Conservation (phyloP, 2,888 invertebrate genomes). For the Baronia brevicornis region DNA sequence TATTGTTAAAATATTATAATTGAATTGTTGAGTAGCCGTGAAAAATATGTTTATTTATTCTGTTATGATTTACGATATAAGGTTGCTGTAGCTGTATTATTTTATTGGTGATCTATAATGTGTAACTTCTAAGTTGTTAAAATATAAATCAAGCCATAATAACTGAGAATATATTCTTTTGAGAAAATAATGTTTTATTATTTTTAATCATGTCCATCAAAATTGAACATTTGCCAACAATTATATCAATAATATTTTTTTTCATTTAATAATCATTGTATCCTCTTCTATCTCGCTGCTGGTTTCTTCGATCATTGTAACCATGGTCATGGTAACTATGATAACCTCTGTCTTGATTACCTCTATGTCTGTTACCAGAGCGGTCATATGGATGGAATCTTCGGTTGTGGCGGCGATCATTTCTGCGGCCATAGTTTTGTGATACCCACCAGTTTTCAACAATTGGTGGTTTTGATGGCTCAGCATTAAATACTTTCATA, state of each 20-base stretch:
- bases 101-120: conserved; percentile 71
- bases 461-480: conserved; percentile 72
- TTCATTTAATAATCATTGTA: not conserved
- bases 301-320: conserved; percentile 24
- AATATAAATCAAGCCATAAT: conserved; percentile 76
- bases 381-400: conserved; percentile 34
- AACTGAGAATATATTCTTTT: conserved; percentile 75
- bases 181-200: conserved; percentile 47
- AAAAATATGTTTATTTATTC: conserved; percentile 69
- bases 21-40: conserved; percentile 71
- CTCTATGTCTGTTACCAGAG: conserved; percentile 25
- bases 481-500: conserved; percentile 60
- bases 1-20: conserved; percentile 67
- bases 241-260: not conserved
- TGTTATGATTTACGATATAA: conserved; percentile 58
- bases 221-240: not conserved
- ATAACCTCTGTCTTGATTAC: conserved; percentile 23
- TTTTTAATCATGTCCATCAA: conserved; percentile 12
- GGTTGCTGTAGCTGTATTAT: conserved; percentile 68
- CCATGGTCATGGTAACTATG: conserved; percentile 23
- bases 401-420: conserved; percentile 42
- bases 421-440: conserved; percentile 38
- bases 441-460: conserved; percentile 73
- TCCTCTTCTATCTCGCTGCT: conserved; percentile 16
- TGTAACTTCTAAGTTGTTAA: conserved; percentile 74